These are phyloP conservation scores for Xylophagus ater DNA, from an alignment of 2,888 invertebrate species.

Conservation along the genomic window DNA sequence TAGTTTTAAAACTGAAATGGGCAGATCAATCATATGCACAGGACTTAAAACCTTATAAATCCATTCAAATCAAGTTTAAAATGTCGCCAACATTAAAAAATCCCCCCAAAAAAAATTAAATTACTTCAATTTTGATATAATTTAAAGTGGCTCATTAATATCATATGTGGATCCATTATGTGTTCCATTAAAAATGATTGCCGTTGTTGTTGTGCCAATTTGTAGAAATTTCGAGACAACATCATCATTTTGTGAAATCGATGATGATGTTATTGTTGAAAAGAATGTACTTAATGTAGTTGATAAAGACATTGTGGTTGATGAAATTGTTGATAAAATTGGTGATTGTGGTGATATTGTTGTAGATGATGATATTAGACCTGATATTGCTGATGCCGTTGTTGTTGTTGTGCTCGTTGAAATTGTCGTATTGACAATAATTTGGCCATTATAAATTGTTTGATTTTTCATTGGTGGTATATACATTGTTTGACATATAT, in stretches of 20 bases:
- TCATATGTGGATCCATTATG: no score
- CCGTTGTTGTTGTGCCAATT: no score
- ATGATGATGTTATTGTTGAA: conserved; percentile 10
- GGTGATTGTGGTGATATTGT: conserved; percentile 18
- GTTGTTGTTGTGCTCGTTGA: conserved; percentile 20
- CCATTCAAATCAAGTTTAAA: no score
- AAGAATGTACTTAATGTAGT: conserved; percentile 22
- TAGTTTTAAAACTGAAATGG: no score
- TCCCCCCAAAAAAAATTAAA: no score
- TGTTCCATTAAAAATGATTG: no score
- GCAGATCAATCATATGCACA: no score
- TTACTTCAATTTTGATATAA: no score
- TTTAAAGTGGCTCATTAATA: no score
- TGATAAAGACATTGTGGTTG: conserved; percentile 22
- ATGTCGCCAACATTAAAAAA: no score
- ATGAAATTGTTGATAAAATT: conserved; percentile 27
- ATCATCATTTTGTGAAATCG: conserved; percentile 10
- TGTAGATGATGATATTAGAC: conserved; percentile 5
- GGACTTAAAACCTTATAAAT: no score
- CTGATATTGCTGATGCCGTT: conserved; percentile 14
- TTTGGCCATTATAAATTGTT: conserved; percentile 4
- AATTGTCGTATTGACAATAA: not conserved
- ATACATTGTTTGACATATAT: conserved; percentile 40
- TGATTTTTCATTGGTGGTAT: conserved; percentile 22
- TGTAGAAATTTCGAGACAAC: conserved; percentile 8